phyloP scores from a whole-genome alignment of 2,888 invertebrate genomes.

The Megastigmus dorsalis region DNA sequence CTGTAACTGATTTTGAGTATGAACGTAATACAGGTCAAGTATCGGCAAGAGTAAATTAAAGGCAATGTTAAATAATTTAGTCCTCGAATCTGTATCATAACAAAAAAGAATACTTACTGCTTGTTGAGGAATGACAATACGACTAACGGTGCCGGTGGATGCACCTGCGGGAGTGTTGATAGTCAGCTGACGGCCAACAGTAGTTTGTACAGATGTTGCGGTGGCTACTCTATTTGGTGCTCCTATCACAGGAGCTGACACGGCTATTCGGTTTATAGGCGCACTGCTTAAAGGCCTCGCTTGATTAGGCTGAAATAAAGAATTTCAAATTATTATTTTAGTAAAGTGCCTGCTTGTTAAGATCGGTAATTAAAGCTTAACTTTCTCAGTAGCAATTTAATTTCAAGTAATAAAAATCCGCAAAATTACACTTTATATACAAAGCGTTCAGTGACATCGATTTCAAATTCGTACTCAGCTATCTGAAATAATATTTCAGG shows the following conservation, averaged over 20 bases:
- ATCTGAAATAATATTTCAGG: no score
- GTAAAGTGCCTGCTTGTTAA: no score
- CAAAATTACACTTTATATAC: no score
- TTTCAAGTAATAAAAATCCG: no score
- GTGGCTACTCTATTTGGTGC: slow-evolving; percentile 67
- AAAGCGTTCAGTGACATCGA: no score
- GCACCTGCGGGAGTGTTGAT: slow-evolving; percentile 63
- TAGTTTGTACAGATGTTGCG: slow-evolving; percentile 68
- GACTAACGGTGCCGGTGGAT: slow-evolving; percentile 66
- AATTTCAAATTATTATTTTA: no score
- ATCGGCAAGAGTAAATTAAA: background rate
- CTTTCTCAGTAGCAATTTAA: no score
- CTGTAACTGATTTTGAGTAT: background rate
- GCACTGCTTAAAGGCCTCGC: slow-evolving; percentile 64
- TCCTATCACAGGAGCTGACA: slow-evolving; percentile 68
- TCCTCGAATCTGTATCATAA: background rate
- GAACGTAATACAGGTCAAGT: background rate
- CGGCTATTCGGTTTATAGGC: slow-evolving; percentile 69
- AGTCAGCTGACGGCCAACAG: slow-evolving; percentile 67
- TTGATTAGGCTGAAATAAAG: slow-evolving; percentile 67
- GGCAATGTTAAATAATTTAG: background rate
- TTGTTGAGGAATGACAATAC: slow-evolving; percentile 71
- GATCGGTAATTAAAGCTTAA: no score
- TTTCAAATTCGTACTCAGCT: no score
- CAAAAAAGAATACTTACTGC: slow-evolving; percentile 60